Evolutionary conservation across 2,797 vertebrate genomes (phyloP).

Genomic region (Huso huso): DNA sequence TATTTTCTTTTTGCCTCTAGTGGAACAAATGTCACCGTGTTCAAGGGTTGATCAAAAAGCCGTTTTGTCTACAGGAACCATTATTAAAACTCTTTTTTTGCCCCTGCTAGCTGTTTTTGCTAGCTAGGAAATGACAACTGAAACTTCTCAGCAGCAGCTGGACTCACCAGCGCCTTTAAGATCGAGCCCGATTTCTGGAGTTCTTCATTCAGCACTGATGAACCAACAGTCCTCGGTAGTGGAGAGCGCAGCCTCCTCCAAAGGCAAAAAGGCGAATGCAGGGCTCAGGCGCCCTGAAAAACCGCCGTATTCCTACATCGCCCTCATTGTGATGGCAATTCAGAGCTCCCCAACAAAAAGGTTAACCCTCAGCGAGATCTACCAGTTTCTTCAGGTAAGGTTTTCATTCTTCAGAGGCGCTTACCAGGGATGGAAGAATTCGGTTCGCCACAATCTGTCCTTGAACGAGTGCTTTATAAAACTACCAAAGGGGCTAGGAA

Average conservation of each 20-base stretch:
- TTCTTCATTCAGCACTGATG: conserved; percentile 73
- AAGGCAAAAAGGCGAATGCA: conserved; percentile 77
- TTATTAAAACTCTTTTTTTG: neutral
- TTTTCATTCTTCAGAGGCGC: conserved; percentile 94
- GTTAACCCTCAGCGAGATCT: conserved; percentile 93
- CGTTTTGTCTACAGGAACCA: conserved; percentile 6
- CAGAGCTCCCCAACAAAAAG: conserved; percentile 89
- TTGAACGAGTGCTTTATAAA: conserved; percentile 97
- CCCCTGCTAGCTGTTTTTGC: conserved; percentile 37
- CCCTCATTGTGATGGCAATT: conserved; percentile 95
- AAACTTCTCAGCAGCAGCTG: conserved; percentile 73
- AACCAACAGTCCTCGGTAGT: conserved; percentile 62
- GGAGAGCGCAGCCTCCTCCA: conserved; percentile 54
- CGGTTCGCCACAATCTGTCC: conserved; percentile 91
- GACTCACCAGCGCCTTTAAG: conserved; percentile 70
- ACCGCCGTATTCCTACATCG: conserved; percentile 93
- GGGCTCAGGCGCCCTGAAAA: conserved; percentile 85
- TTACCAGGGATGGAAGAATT: conserved; percentile 97
- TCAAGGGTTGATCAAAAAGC: conserved; percentile 19
- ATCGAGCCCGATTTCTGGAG: conserved; percentile 72
- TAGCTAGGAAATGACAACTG: conserved; percentile 70
- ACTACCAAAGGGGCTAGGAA: conserved; percentile 85
- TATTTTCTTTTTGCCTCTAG: conserved; percentile 6
- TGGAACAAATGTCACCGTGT: conserved; percentile 14
- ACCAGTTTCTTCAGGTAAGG: conserved; percentile 89